A percentile compares a stretch with the other conserved stretches of the same genome.
Conservation (phyloP, 2,888 invertebrate species). For the Platerodrilus igneus region DNA sequence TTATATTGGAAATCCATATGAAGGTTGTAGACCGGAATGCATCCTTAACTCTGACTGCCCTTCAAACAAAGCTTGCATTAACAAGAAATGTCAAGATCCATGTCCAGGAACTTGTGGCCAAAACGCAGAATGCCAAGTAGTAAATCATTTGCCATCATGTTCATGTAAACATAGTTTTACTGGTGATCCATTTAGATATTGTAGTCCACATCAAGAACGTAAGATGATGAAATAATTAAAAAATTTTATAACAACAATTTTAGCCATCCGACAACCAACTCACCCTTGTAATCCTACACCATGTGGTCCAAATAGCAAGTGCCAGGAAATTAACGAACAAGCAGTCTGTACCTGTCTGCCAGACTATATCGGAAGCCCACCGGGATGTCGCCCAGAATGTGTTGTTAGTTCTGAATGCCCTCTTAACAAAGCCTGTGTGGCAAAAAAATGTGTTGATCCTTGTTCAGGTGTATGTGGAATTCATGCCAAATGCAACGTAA, state of each 20-base stretch:
- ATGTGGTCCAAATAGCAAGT: conserved; percentile 70
- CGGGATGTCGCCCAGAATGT: conserved; percentile 53
- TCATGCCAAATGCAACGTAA: conserved; percentile 52
- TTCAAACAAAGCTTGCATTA: conserved; percentile 50
- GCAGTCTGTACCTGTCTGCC: conserved; percentile 52
- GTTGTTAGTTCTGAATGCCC: conserved; percentile 53
- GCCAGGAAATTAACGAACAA: conserved; percentile 57
- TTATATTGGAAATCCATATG: conserved; percentile 52
- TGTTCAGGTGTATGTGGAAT: conserved; percentile 56
- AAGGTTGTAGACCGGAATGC: conserved; percentile 56
- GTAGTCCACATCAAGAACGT: conserved; percentile 45
- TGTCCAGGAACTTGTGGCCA: conserved; percentile 62
- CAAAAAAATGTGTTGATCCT: conserved; percentile 53
- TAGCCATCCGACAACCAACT: conserved; percentile 48
- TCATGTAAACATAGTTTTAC: conserved; percentile 58
- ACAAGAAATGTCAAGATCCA: conserved; percentile 60
- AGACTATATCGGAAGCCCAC: conserved; percentile 51
- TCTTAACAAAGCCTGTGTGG: conserved; percentile 52
- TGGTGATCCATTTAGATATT: conserved; percentile 57
- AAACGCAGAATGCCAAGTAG: conserved; percentile 59
- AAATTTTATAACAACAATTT: too few relatives aligned
- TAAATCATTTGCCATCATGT: conserved; percentile 64
- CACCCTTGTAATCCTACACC: conserved; percentile 64
- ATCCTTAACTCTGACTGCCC: conserved; percentile 53
- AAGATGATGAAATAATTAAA: too few relatives aligned